Conservation (phyloP, 2,797 vertebrate species). For the Enteromius trimaculatus region DNA sequence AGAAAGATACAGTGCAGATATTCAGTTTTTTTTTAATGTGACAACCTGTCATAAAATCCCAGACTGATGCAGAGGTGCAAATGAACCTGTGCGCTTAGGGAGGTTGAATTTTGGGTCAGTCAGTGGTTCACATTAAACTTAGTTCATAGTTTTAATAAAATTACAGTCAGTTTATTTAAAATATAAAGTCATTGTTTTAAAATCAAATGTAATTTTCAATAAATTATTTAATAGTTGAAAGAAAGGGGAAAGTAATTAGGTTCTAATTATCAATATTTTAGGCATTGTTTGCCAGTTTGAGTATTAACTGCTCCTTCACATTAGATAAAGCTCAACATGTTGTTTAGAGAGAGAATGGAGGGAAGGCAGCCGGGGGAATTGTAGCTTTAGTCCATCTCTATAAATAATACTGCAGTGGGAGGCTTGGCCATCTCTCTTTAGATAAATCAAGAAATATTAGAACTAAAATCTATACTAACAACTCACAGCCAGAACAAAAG, state of each 20-base stretch:
- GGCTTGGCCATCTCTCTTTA: conserved; percentile 62
- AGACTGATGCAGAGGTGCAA: neutral
- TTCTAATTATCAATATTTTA: conserved; percentile 16
- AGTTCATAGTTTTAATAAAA: neutral
- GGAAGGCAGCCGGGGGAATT: conserved; percentile 61
- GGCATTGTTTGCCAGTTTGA: conserved; percentile 30
- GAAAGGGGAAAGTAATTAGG: neutral
- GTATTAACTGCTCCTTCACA: conserved; percentile 44
- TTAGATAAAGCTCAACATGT: conserved; percentile 57
- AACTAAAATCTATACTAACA: conserved; percentile 55
- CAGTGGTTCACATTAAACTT: neutral
- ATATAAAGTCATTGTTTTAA: neutral
- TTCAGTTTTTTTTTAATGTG: conserved; percentile 14
- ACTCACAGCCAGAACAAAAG: conserved; percentile 33
- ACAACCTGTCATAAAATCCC: conserved; percentile 13
- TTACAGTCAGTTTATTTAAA: neutral
- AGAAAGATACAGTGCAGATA: conserved; percentile 33
- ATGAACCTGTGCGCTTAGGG: neutral
- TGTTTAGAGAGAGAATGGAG: conserved; percentile 57
- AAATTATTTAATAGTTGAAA: neutral
- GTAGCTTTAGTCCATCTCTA: conserved; percentile 71
- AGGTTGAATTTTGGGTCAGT: neutral
- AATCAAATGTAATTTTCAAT: neutral
- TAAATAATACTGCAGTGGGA: conserved; percentile 76
- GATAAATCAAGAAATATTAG: conserved; percentile 62